Base-by-base conservation (phyloP, 2,888 invertebrate genomes). In the Eudemis profundana region DNA sequence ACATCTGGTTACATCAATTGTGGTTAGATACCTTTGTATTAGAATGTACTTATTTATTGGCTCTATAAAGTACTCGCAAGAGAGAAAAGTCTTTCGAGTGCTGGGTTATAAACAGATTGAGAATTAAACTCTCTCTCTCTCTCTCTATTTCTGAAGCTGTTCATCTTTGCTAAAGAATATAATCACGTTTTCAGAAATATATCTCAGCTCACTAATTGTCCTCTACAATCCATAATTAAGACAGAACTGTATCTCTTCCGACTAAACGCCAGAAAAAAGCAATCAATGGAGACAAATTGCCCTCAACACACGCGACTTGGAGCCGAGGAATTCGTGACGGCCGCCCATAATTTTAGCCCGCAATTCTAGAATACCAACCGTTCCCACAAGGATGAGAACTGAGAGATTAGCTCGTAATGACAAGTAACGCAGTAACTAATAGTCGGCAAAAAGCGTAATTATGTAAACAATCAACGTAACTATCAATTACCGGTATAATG, bases 221-320 rank as follows among this genome's bases (percentile, higher is more conserved):
- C 19, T 36, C 19, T 14, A n/a, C 38, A 46, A 21, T 33, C 21
- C 14, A 17, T 19, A 46, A 44, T 46, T 19, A 21, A 46, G 33
- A 60, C 46, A 19, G 19, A 44, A 33, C 1, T 15, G 19, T 27
- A 29, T 44, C 36, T 2, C 38, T 51, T 59, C 44, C 7, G 8
- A 47, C 27, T 46, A 59, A 59, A 17, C 8, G 33, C 27, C 4
- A 21, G 15, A 53, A 60, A 59, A 65, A 60, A 53, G 12, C 38
- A 59, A 59, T 65, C 42, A 29, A 29, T 19, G 7, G 12, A 44
- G 65, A 65, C 65, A 65, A 65, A 60, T 65, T 65, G 59, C 29
- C 17, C 3, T 1, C 14, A 27, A 29, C 5, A 27, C 64, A 51
- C 51, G 51, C 44, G 17, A 64, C 15, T 23, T 17, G 4, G n/a